Evolutionary conservation across 2,797 vertebrate genomes (phyloP).

Genomic region (Neosilurus mollespiculum): DNA sequence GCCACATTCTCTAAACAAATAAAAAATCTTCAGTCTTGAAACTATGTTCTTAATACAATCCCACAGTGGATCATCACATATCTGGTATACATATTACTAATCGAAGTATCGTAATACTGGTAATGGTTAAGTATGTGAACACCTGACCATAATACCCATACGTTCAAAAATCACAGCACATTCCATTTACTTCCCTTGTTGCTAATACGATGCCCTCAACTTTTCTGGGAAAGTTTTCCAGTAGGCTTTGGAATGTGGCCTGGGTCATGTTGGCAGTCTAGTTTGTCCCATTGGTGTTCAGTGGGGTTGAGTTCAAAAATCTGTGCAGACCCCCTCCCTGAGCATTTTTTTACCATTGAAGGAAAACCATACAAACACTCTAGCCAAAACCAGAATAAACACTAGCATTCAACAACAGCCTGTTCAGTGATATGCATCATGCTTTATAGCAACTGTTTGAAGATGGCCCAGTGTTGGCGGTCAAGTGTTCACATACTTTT

Average conservation of each 20-base stretch:
- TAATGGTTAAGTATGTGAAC: neutral
- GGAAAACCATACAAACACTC: no score
- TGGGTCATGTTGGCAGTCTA: neutral
- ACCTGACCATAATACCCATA: neutral
- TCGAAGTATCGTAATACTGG: neutral
- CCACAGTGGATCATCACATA: neutral
- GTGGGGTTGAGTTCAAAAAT: neutral
- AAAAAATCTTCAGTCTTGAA: neutral
- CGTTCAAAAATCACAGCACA: neutral
- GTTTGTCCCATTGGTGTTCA: neutral
- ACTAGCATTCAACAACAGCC: no score
- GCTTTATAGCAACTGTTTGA: neutral
- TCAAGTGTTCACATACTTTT: neutral
- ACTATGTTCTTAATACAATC: neutral
- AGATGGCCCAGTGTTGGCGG: no score
- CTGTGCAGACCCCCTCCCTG: neutral
- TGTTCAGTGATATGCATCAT: neutral
- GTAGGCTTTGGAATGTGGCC: neutral
- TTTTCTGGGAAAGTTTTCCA: neutral
- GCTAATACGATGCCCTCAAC: neutral
- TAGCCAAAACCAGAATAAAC: no score
- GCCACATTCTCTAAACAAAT: neutral
- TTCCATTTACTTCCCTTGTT: neutral
- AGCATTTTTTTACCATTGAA: no score
- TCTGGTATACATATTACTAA: neutral